Conservation (phyloP, 2,888 invertebrate genomes). For the Empis stercorea region DNA sequence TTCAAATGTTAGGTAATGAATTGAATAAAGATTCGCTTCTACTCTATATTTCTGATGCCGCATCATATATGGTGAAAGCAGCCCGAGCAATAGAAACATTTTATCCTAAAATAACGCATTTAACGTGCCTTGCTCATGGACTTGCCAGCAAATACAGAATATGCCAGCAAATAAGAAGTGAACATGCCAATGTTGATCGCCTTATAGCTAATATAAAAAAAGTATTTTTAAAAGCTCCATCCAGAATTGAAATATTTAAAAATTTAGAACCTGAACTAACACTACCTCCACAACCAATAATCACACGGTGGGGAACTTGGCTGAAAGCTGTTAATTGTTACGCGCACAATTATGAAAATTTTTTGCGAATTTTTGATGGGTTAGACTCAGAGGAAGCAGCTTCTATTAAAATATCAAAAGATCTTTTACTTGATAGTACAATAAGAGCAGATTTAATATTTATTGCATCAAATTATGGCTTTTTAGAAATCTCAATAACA, state of each 20-base stretch:
- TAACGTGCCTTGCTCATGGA: slow-evolving; percentile 4
- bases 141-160: slow-evolving; percentile 1
- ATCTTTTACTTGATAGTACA: background rate
- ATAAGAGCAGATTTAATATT: background rate
- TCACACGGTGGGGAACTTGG: slow-evolving; percentile 25
- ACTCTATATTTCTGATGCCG: slow-evolving; percentile 9
- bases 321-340: slow-evolving; percentile 20
- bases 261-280: slow-evolving; percentile 1
- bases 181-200: slow-evolving; percentile 1
- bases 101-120: slow-evolving; percentile 19
- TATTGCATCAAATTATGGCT: background rate
- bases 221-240: slow-evolving; percentile 3
- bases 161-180: slow-evolving; percentile 2
- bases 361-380: slow-evolving; percentile 6
- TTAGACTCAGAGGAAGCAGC: slow-evolving; percentile 3
- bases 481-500: background rate
- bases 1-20: slow-evolving; percentile 3
- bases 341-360: slow-evolving; percentile 13
- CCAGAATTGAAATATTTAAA: background rate
- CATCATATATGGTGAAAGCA: slow-evolving; percentile 19
- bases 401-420: slow-evolving; percentile 3
- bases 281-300: slow-evolving; percentile 21
- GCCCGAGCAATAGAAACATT: slow-evolving; percentile 16
- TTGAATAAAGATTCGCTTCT: slow-evolving; percentile 2
- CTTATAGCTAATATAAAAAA: slow-evolving; percentile 4